Evolutionary conservation across 2,113 vertebrate genomes (phyloP).

Genomic region (Bungarus multicinctus): DNA sequence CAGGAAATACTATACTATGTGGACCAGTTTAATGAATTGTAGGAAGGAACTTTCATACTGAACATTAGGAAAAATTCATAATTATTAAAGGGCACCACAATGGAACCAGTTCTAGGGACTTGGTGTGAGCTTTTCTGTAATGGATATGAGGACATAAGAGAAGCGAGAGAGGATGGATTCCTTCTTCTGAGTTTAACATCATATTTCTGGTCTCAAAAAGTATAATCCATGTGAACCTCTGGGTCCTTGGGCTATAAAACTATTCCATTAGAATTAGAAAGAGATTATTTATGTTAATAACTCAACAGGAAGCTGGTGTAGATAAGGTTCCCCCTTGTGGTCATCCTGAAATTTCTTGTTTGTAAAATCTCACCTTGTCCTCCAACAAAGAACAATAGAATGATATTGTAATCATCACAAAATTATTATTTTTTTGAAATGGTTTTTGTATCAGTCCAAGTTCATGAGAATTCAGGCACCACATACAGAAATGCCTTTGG

Average conservation of each 20-base stretch:
- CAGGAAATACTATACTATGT: background rate
- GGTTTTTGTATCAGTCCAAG: background rate
- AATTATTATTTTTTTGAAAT: background rate
- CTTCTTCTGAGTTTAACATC: background rate
- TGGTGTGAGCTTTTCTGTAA: background rate
- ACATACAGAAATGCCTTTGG: background rate
- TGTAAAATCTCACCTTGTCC: background rate
- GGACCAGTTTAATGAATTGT: background rate
- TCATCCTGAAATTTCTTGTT: background rate
- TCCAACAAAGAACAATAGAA: background rate
- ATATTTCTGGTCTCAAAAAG: background rate
- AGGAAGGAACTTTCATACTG: background rate
- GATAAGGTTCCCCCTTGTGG: background rate
- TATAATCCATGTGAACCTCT: background rate
- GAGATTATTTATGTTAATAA: background rate
- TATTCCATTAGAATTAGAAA: background rate
- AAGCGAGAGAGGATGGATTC: background rate
- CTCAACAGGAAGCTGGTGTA: background rate
- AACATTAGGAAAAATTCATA: background rate
- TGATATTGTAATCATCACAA: too few species aligned
- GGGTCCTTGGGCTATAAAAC: background rate
- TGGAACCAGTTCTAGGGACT: background rate
- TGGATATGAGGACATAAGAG: background rate
- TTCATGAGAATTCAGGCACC: background rate
- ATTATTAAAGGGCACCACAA: background rate